Conservation (phyloP, 2,888 invertebrate genomes). For the Polietes domitor region DNA sequence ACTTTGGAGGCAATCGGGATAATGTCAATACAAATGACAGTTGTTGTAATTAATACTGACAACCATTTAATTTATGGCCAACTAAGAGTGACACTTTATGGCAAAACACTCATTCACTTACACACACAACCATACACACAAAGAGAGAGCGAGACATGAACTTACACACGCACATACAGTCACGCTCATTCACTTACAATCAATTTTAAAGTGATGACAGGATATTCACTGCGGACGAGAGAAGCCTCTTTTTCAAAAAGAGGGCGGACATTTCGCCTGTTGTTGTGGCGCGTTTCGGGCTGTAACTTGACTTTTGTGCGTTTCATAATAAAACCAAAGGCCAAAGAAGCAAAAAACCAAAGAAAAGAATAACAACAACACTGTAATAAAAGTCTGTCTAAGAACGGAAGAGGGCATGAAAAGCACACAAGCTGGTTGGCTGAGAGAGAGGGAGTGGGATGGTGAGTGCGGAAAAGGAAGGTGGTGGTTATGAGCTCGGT, state of each 20-base stretch:
- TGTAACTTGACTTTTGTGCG: slow-evolving; percentile 23
- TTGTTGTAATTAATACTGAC: slow-evolving; percentile 73
- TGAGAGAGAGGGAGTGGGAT: not conserved
- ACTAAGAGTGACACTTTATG: slow-evolving; percentile 65
- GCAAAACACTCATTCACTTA: slow-evolving; percentile 31
- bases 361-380: not conserved
- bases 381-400: slow-evolving; percentile 38
- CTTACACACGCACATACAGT: not conserved
- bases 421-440: not conserved
- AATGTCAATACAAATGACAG: slow-evolving; percentile 69
- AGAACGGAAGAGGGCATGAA: not conserved
- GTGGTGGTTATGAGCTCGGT: not conserved
- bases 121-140: not conserved
- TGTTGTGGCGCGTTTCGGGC: slow-evolving; percentile 3
- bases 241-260: slow-evolving; percentile 39
- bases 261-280: slow-evolving; percentile 59
- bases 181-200: slow-evolving; percentile 30
- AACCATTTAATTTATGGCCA: slow-evolving; percentile 72
- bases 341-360: not conserved
- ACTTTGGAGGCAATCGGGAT: slow-evolving; percentile 65
- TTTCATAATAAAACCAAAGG: slow-evolving; percentile 7
- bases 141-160: not conserved
- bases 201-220: slow-evolving; percentile 63
- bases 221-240: slow-evolving; percentile 46
- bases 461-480: not conserved